A percentile compares a stretch with the other conserved stretches of the same genome.
Evolutionary conservation across 2,888 invertebrate species (phyloP).

Genomic region (Drosophila incognita): DNA sequence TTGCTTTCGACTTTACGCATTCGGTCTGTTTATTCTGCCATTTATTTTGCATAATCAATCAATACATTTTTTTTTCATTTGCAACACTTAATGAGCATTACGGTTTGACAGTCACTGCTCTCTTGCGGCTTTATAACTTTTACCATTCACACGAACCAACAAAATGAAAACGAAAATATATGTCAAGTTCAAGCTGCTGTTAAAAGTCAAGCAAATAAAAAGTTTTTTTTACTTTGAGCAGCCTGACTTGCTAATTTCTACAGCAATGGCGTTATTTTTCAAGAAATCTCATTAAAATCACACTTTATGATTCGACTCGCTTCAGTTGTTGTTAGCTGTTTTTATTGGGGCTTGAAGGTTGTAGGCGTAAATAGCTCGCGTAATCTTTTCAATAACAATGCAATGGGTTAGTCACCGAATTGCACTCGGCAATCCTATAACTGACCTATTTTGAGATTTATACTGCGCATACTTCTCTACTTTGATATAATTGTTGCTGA

Average conservation of each 20-base stretch:
- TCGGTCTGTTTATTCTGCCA: conserved; percentile 49
- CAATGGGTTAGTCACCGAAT: conserved; percentile 32
- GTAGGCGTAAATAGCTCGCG: conserved; percentile 23
- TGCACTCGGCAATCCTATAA: conserved; percentile 13
- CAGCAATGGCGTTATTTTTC: conserved; percentile 29
- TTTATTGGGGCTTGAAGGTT: conserved; percentile 44
- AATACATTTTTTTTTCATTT: conserved; percentile 35
- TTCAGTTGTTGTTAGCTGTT: conserved; percentile 21
- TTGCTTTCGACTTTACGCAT: conserved; percentile 4
- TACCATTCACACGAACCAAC: conserved; percentile 42
- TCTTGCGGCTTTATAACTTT: conserved; percentile 63
- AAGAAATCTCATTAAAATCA: conserved; percentile 39
- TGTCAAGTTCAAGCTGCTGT: conserved; percentile 75
- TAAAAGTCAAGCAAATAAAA: conserved; percentile 59
- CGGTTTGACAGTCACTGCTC: conserved; percentile 27
- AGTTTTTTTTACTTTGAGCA: conserved; percentile 13
- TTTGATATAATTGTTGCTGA: background rate
- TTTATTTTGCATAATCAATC: conserved; percentile 52
- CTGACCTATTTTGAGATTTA: background rate
- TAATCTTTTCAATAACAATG: conserved; percentile 22
- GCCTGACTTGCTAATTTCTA: conserved; percentile 67
- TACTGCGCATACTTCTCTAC: background rate
- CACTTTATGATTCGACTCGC: conserved; percentile 11
- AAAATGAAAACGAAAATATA: conserved; percentile 46
- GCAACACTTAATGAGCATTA: conserved; percentile 18